These are phyloP conservation scores for Chelonus formosanus DNA, from an alignment of 2,888 invertebrate genomes.

Conservation along the genomic window DNA sequence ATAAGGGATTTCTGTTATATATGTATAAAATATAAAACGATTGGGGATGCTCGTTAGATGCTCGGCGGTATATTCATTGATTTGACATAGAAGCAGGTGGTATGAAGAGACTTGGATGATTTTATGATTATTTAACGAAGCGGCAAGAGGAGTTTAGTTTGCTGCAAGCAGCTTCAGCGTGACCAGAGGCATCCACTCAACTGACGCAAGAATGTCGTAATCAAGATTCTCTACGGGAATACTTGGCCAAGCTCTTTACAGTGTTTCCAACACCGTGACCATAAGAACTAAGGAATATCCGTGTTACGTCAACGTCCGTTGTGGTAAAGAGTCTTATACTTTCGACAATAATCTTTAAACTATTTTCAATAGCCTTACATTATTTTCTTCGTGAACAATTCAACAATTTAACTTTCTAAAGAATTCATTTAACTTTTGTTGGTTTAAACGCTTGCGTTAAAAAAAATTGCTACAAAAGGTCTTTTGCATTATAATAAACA, in stretches of 20 bases:
- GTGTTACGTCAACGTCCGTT: not conserved
- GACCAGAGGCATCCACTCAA: conserved; percentile 37
- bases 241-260: conserved; percentile 32
- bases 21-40: not conserved
- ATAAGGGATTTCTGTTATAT: too few species aligned
- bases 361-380: too few species aligned
- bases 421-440: too few species aligned
- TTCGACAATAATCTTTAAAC: too few species aligned
- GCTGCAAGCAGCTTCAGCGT: conserved; percentile 25
- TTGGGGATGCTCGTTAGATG: conserved; percentile 9
- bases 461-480: too few species aligned
- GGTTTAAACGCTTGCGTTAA: too few species aligned
- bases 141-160: conserved; percentile 31
- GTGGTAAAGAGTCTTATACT: not conserved
- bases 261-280: conserved; percentile 36
- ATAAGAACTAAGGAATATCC: conserved; percentile 28
- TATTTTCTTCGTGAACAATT: too few species aligned
- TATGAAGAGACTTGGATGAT: conserved; percentile 26
- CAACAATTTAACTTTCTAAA: too few species aligned
- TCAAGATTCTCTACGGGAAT: conserved; percentile 44
- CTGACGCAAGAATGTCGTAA: conserved; percentile 44
- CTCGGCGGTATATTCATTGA: conserved; percentile 6
- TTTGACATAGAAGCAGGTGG: conserved; percentile 18
- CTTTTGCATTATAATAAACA: too few species aligned
- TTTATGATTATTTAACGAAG: conserved; percentile 40